A percentile compares a stretch with the other conserved stretches of the same genome.
phyloP scores from a whole-genome alignment of 1,140 invertebrate genomes.

The Portunus trituberculatus region DNA sequence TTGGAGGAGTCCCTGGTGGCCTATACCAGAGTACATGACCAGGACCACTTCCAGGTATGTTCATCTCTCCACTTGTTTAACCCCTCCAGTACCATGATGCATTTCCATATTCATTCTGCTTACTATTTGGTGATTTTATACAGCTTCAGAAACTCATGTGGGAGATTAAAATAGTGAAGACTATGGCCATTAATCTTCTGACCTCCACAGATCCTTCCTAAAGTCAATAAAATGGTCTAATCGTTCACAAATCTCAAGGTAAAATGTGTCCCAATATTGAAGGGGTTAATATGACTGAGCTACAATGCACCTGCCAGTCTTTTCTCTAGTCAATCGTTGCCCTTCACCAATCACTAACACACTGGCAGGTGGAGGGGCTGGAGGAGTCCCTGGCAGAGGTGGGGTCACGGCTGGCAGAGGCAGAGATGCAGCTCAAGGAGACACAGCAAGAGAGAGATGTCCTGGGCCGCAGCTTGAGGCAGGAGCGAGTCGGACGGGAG shows the following conservation, averaged over 20 bases:
- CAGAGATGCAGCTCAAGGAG: slow-evolving; percentile 35
- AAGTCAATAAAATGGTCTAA: no score
- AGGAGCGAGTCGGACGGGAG: slow-evolving; percentile 14
- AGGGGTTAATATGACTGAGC: neutral
- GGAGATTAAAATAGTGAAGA: no score
- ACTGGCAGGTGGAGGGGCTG: slow-evolving; percentile 48
- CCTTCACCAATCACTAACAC: neutral
- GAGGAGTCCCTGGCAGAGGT: slow-evolving; percentile 59
- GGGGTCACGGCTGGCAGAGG: slow-evolving; percentile 42
- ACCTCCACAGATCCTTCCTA: no score
- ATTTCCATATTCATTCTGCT: no score
- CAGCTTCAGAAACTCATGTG: no score
- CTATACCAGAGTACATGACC: slow-evolving; percentile 40
- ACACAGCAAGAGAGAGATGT: slow-evolving; percentile 38
- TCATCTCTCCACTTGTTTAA: neutral
- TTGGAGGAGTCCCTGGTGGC: slow-evolving; percentile 50
- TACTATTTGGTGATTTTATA: no score
- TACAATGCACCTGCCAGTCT: neutral
- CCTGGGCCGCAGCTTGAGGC: neutral
- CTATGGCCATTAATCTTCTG: no score
- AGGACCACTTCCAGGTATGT: slow-evolving; percentile 40
- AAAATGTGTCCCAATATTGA: no score
- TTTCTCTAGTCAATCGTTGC: neutral
- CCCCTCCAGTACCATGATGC: neutral
- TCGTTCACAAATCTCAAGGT: no score